A percentile compares a stretch with the other conserved stretches of the same genome.
Evolutionary conservation across 2,113 vertebrate genomes (phyloP).

Genomic region (Phocoena sinus): DNA sequence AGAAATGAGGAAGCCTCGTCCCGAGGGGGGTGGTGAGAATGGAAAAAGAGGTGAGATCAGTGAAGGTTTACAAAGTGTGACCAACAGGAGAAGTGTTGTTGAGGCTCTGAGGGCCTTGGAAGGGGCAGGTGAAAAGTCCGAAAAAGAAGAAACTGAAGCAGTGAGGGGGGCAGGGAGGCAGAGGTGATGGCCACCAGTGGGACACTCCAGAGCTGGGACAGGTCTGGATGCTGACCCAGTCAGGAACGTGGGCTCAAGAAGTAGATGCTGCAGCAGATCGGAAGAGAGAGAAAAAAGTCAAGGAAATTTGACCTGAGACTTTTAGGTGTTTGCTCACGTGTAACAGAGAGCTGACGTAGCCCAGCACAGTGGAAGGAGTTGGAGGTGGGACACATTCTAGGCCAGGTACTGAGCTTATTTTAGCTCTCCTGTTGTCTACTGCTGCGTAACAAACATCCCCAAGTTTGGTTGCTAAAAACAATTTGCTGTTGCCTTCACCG

Average conservation of each 20-base stretch:
- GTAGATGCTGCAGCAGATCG: accelerated
- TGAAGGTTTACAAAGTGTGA: not conserved
- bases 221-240: accelerated
- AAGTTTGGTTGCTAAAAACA: not conserved
- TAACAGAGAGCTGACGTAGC: not conserved
- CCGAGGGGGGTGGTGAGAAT: not conserved
- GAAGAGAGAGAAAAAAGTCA: not conserved
- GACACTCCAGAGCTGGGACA: not conserved
- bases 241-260: accelerated
- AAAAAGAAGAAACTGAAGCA: not conserved
- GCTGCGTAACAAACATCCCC: not conserved
- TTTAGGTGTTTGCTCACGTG: accelerated
- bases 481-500: no score
- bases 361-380: accelerated
- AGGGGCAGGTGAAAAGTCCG: no score
- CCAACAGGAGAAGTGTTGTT: accelerated
- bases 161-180: not conserved
- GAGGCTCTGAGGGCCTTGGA: not conserved
- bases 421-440: not conserved
- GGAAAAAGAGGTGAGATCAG: not conserved
- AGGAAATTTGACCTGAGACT: not conserved
- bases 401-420: not conserved
- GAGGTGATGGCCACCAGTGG: accelerated
- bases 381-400: not conserved
- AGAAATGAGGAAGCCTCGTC: not conserved